Base-by-base conservation (phyloP, 2,113 vertebrate genomes). In the Gorsachius goisagi region DNA sequence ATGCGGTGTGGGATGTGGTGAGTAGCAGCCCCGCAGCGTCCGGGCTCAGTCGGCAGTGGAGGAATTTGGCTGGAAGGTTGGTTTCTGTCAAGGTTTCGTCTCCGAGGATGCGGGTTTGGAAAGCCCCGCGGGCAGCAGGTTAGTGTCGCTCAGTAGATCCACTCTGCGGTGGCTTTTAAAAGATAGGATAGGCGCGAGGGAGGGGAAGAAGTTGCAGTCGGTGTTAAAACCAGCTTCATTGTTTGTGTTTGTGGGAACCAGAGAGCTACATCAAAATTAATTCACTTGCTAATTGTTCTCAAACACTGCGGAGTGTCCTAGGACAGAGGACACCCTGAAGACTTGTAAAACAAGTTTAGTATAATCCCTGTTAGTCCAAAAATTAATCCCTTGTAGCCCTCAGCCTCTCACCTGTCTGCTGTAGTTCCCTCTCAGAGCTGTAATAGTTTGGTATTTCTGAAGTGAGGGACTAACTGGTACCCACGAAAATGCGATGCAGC, bases 81-180 rank as follows among this genome's bases (percentile, higher is more conserved):
- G 26, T 82, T 93, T 50, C 87, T 90, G 33, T 74, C 56, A 53
- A 76, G n/a, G 21, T 76, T 81, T 77, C 56, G 30, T 96, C 89
- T 95, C 81, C 69, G 69, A 79, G 92, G 87, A 96, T 94, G 68
- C 76, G 58, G 33, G 7, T 59, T 55, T 75, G 78, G 91, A 95
- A 75, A 63, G 53, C 37, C 22, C 37, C 8, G 4, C 17, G 68
- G 92, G 94, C 93, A 85, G 33, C n/a, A 80, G 71, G 86, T 97
- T 88, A 94, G 62, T 76, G 83, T 50, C 16, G 9, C 90, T 96
- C 39, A 21, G 87, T 84, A 91, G 52, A 28, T 94, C 78, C 83
- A 35, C 73, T 90, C 45, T 68, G 35, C 26, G 22, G 44, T 8
- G 4, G 30, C 15, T 53, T 95, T 92, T 88, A 50, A 71, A 89